Percentiles rank a stretch among this genome's conserved stretches.
These are phyloP conservation scores for Xenopus borealis DNA, from an alignment of 2,113 vertebrate genomes.

Conservation along the genomic window DNA sequence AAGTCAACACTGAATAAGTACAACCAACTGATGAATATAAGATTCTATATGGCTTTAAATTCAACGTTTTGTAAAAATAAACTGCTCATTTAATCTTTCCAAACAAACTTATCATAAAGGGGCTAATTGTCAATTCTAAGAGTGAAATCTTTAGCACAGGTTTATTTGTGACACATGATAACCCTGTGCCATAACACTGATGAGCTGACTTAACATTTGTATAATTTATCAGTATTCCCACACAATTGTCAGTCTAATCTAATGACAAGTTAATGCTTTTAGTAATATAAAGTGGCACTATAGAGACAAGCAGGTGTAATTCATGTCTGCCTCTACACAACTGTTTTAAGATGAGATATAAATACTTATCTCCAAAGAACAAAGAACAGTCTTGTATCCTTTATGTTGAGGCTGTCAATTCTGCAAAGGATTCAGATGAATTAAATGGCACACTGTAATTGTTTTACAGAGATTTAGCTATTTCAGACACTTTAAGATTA, in stretches of 20 bases:
- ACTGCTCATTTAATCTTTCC: too few relatives aligned
- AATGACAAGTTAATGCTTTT: slow-evolving; percentile 17
- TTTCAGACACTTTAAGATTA: slow-evolving; percentile 32
- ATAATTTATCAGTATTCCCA: slow-evolving; percentile 17
- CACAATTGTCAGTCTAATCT: slow-evolving; percentile 17
- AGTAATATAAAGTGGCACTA: slow-evolving; percentile 9
- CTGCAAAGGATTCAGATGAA: slow-evolving; percentile 11
- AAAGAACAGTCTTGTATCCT: slow-evolving; percentile 38
- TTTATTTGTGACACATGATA: background rate
- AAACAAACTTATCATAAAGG: too few relatives aligned
- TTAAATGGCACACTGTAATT: slow-evolving; percentile 23
- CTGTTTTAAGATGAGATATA: slow-evolving; percentile 29
- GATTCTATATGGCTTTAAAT: too few relatives aligned
- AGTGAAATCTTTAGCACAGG: background rate
- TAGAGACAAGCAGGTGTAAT: slow-evolving; percentile 15
- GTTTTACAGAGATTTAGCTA: slow-evolving; percentile 32
- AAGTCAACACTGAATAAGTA: too few relatives aligned
- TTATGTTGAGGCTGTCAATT: slow-evolving; percentile 29
- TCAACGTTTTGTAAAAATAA: too few relatives aligned
- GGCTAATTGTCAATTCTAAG: background rate
- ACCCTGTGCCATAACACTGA: slow-evolving; percentile 7
- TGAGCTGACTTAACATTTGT: slow-evolving; percentile 15
- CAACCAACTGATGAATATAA: too few relatives aligned
- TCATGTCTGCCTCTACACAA: slow-evolving; percentile 20
- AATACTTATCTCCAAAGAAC: slow-evolving; percentile 41